These are phyloP conservation scores for Homarus gammarus DNA, from an alignment of 2,888 invertebrate species.

Conservation along the genomic window DNA sequence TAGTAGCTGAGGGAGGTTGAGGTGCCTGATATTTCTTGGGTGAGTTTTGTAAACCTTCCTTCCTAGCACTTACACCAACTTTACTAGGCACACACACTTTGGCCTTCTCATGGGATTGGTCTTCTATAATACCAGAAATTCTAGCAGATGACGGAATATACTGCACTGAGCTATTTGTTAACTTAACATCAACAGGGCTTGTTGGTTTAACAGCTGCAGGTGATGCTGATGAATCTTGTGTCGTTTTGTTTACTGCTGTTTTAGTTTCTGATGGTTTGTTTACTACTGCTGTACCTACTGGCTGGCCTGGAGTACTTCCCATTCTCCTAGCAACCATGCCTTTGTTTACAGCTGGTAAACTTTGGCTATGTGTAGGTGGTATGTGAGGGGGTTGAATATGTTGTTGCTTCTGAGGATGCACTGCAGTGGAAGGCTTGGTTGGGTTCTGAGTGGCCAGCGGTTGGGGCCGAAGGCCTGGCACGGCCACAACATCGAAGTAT, in stretches of 20 bases:
- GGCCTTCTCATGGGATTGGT: too few species aligned
- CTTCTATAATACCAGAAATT: not conserved
- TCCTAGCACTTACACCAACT: not conserved
- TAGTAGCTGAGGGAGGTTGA: slow-evolving; percentile 48
- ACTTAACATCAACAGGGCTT: not conserved
- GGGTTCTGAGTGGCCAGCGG: slow-evolving; percentile 7
- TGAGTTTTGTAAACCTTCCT: not conserved
- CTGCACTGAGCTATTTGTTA: not conserved
- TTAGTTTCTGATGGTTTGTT: not conserved
- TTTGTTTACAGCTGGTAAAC: slow-evolving; percentile 67
- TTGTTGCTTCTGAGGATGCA: not conserved
- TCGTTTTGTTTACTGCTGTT: not conserved
- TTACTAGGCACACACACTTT: not conserved
- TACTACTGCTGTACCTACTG: not conserved
- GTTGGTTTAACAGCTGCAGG: not conserved
- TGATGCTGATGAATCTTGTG: not conserved
- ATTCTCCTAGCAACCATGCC: slow-evolving; percentile 25
- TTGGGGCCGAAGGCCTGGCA: slow-evolving; percentile 57
- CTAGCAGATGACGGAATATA: not conserved
- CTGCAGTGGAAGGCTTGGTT: not conserved
- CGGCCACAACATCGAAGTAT: slow-evolving; percentile 74
- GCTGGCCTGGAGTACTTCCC: slow-evolving; percentile 45
- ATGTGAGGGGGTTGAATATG: slow-evolving; percentile 12
- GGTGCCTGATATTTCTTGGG: slow-evolving; percentile 71
- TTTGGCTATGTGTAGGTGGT: slow-evolving; percentile 66